Evolutionary conservation across 2,888 invertebrate species (phyloP).

Genomic region (Mactromeris polynyma): DNA sequence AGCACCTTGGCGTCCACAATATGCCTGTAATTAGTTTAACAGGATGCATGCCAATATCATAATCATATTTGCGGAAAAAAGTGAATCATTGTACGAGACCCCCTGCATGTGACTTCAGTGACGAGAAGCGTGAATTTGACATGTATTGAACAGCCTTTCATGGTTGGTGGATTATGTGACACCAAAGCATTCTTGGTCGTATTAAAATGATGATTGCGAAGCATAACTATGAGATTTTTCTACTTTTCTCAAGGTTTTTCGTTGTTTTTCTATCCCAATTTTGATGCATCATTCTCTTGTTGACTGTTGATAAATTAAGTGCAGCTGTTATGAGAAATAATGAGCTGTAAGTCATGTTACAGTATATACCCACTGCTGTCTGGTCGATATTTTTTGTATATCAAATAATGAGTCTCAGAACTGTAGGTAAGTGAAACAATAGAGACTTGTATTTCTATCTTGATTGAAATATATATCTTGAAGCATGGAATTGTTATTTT

Average conservation of each 20-base stretch:
- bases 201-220: background rate
- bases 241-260: background rate
- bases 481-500: too few species aligned
- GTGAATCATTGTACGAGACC: background rate
- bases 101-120: background rate
- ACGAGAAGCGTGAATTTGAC: background rate
- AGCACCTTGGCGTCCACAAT: background rate
- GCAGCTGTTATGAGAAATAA: constrained; percentile 9
- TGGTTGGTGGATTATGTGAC: background rate
- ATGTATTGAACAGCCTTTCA: background rate
- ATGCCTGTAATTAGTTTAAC: constrained; percentile 7
- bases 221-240: background rate
- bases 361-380: background rate
- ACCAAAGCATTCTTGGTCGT: background rate
- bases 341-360: background rate
- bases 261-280: background rate
- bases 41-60: constrained; percentile 14
- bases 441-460: too few species aligned
- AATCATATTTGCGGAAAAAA: constrained; percentile 18
- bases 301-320: background rate
- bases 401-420: background rate
- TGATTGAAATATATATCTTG: too few species aligned
- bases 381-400: background rate
- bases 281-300: background rate
- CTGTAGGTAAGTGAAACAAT: too few species aligned